phyloP scores from a whole-genome alignment of 1,140 invertebrate species.

The Anadara kagoshimensis region DNA sequence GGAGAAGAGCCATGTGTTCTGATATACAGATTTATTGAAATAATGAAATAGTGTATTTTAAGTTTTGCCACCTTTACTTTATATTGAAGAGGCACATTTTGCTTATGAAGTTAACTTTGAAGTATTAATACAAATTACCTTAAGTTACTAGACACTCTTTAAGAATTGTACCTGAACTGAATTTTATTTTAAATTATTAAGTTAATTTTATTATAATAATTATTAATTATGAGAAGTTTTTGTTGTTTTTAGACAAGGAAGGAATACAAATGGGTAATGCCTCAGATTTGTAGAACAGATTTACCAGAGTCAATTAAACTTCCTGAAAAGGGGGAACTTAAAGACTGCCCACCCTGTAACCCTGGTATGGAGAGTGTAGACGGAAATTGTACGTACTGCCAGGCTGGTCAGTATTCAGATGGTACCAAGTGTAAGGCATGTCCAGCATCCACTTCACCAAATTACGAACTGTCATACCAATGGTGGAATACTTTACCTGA shows the following conservation, averaged over 20 bases:
- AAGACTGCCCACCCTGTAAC: slow-evolving; percentile 77
- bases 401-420: slow-evolving; percentile 65
- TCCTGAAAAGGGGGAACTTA: slow-evolving; percentile 66
- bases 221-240: not conserved
- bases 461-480: slow-evolving; percentile 75
- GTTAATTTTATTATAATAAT: slow-evolving; percentile 12
- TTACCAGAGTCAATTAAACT: slow-evolving; percentile 69
- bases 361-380: slow-evolving; percentile 76
- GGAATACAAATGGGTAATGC: slow-evolving; percentile 77
- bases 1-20: too few relatives aligned
- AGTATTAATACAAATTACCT: not conserved
- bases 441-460: slow-evolving; percentile 76
- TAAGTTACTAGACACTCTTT: not conserved
- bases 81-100: not conserved
- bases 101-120: not conserved
- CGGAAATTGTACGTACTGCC: slow-evolving; percentile 73
- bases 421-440: slow-evolving; percentile 75
- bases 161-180: not conserved
- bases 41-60: slow-evolving; percentile 67
- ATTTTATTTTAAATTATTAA: not conserved
- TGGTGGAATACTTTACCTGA: slow-evolving; percentile 78
- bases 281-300: slow-evolving; percentile 76
- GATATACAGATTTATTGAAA: not conserved
- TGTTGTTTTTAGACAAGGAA: slow-evolving; percentile 71
- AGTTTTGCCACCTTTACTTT: not conserved